A percentile compares a stretch with the other conserved stretches of the same genome.
These are phyloP conservation scores for Chloroceryle amazona DNA, from an alignment of 2,797 vertebrate genomes.

Conservation along the genomic window DNA sequence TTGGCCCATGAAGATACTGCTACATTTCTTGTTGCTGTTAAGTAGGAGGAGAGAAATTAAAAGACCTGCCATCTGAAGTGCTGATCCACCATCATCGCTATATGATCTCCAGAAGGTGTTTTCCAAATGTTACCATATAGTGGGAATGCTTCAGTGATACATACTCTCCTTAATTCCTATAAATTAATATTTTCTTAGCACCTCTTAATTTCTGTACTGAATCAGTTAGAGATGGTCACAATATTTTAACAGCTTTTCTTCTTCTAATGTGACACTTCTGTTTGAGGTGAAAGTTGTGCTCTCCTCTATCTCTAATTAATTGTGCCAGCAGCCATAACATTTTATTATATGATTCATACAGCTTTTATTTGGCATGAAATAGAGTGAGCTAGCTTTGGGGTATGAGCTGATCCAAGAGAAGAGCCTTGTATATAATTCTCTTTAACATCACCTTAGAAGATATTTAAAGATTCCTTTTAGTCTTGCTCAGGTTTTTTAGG, in stretches of 20 bases:
- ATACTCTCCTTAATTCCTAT: neutral
- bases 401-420: constrained; percentile 50
- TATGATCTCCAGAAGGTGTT: neutral
- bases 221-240: neutral
- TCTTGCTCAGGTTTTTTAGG: neutral
- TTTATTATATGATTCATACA: constrained; percentile 74
- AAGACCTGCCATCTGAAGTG: neutral
- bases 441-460: constrained; percentile 56
- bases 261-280: constrained; percentile 26
- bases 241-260: constrained; percentile 59
- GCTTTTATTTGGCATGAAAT: constrained; percentile 73
- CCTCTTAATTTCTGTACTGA: constrained; percentile 26
- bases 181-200: constrained; percentile 44
- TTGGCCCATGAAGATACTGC: neutral
- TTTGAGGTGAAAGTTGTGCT: constrained; percentile 70
- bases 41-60: neutral
- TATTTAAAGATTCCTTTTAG: constrained; percentile 44
- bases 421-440: constrained; percentile 65
- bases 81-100: neutral
- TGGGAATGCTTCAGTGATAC: neutral
- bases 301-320: constrained; percentile 73
- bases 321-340: constrained; percentile 68
- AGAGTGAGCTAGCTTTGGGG: constrained; percentile 65
- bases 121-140: neutral
- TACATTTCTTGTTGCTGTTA: fast-evolving